phyloP scores from a whole-genome alignment of 1,140 invertebrate genomes.

The Reticulitermes speratus region DNA sequence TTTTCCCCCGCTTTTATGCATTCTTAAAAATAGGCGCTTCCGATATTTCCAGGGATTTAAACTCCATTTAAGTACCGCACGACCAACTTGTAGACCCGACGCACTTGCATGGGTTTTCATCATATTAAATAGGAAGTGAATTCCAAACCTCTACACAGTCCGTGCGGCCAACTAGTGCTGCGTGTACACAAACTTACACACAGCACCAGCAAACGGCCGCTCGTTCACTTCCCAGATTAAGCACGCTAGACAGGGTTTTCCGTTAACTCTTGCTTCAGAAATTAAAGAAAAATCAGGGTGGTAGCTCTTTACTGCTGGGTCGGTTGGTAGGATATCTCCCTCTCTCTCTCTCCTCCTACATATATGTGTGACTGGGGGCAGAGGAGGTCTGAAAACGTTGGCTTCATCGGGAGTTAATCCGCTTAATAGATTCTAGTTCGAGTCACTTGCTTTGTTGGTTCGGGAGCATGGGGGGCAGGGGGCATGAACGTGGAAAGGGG shows the following conservation, averaged over 20 bases:
- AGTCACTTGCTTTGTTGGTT: constrained; percentile 31
- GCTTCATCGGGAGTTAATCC: constrained; percentile 38
- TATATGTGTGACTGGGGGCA: constrained; percentile 23
- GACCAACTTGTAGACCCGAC: background rate
- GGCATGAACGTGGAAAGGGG: background rate
- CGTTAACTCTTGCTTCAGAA: constrained; percentile 21
- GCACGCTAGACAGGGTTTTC: constrained; percentile 21
- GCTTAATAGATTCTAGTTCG: constrained; percentile 38
- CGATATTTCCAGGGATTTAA: background rate
- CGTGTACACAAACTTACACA: background rate
- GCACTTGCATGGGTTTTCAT: background rate
- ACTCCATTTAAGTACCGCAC: background rate
- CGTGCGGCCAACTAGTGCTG: background rate
- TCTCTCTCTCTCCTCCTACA: background rate
- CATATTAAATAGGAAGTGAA: background rate
- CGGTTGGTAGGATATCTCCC: background rate
- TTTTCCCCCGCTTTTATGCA: background rate
- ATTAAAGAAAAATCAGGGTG: constrained; percentile 28
- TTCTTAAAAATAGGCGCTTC: background rate
- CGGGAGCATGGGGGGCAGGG: constrained; percentile 18
- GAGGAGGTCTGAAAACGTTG: constrained; percentile 36
- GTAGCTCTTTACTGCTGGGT: constrained; percentile 11
- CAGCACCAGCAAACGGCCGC: background rate
- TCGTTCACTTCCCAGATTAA: constrained; percentile 26
- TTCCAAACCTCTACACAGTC: background rate